These are phyloP conservation scores for Stigmatopora nigra DNA, from an alignment of 2,113 vertebrate species.

Conservation along the genomic window DNA sequence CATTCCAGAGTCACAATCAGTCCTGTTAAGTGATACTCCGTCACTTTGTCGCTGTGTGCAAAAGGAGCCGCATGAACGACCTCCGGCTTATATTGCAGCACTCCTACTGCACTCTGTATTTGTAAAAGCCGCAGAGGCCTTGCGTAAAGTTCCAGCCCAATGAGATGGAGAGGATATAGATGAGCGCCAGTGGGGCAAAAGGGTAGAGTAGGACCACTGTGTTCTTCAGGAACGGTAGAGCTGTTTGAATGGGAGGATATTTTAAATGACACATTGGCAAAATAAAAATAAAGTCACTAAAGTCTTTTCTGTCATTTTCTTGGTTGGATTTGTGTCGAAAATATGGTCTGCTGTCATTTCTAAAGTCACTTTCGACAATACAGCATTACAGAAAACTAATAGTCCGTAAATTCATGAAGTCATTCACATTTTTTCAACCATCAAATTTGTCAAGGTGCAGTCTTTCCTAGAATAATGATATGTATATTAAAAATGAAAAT, in stretches of 20 bases:
- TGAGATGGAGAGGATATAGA: constrained; percentile 86
- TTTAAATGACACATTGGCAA: background rate
- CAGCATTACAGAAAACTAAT: too few relatives aligned
- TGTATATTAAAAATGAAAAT: background rate
- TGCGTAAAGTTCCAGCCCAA: constrained; percentile 95
- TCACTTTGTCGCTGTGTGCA: background rate
- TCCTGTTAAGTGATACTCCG: constrained; percentile 12
- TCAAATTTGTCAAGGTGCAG: too few relatives aligned
- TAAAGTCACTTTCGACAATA: too few relatives aligned
- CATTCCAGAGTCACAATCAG: constrained; percentile 12
- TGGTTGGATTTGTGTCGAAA: too few relatives aligned
- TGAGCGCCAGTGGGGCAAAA: constrained; percentile 78
- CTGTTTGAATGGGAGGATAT: constrained; percentile 54
- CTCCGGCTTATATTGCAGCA: constrained; percentile 6
- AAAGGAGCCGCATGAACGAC: background rate
- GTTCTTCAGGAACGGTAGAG: constrained; percentile 89
- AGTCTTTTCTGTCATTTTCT: too few relatives aligned
- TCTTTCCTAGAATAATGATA: too few relatives aligned
- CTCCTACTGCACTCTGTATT: constrained; percentile 82
- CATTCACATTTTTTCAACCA: too few relatives aligned
- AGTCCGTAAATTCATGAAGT: too few relatives aligned
- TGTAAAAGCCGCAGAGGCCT: constrained; percentile 90
- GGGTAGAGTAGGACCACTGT: constrained; percentile 91
- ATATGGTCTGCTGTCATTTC: too few relatives aligned
- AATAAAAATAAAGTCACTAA: background rate